Base-by-base conservation (phyloP, 2,113 vertebrate species). In the Prionailurus viverrinus region DNA sequence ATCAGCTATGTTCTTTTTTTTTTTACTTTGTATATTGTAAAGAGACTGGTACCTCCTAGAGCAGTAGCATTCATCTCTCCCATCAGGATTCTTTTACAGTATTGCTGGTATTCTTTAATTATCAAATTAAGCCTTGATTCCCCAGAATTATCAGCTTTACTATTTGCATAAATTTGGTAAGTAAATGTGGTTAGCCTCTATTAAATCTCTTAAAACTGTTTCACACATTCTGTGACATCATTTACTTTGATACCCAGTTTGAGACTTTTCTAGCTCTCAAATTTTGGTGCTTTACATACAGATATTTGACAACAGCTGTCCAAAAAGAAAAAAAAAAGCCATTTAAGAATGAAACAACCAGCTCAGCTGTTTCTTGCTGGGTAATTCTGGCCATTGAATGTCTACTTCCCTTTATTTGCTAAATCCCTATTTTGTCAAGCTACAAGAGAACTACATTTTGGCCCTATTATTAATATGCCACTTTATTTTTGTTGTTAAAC, bases 351-450 rank as follows among this genome's bases (percentile, higher is more conserved):
- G 55, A 97, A 97, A 81, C 61, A 33, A n/a, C 90, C 36, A 92
- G 33, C 53, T 97, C 95, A 96, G 92, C 97, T 96, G 29, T 96
- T 93, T 96, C 45, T 89, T 90, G 63, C 15, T 86, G 61, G 48
- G 3, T 96, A 81, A 55, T 92, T 97, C 71, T 98, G 45, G 63
- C 92, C 33, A 63, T 96, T 96, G 83, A 94, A 12, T 83, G 14
- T 76, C 66, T 83, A 0, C 53, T 92, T 91, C 53, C 79, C 51
- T 92, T 96, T 96, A 66, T 96, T 87, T 98, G 66, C 51, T 96
- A 66, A 95, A 93, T 97, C 69, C 41, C 15, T 96, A 0, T 95
- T 92, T 96, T 97, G 48, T 96, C 39, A 41, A 74, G 48, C 74
- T 63, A 83, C 31, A 76, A 61, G 27, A 86, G 51, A 95, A 93